These are phyloP conservation scores for Tortricodes alternella DNA, from an alignment of 2,888 invertebrate genomes.

Conservation along the genomic window DNA sequence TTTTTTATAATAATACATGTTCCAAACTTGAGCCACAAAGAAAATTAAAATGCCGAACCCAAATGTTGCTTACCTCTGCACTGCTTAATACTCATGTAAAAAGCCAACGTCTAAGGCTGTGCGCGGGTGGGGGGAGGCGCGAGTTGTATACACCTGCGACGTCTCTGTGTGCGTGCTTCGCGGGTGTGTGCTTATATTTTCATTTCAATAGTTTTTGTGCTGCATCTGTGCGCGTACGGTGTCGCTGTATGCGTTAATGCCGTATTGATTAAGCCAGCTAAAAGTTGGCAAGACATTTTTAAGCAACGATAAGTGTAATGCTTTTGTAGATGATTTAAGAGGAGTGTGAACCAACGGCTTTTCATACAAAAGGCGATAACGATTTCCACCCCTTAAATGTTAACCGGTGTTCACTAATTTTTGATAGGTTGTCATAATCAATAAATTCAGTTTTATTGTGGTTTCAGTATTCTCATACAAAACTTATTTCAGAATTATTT, in stretches of 20 bases:
- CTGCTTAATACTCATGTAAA: slow-evolving; percentile 76
- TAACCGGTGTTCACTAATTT: no score
- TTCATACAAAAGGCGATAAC: no score
- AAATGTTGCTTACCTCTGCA: slow-evolving; percentile 58
- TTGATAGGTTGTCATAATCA: no score
- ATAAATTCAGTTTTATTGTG: no score
- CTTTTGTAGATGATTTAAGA: neutral
- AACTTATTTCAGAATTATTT: no score
- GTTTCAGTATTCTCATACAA: no score
- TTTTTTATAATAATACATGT: no score
- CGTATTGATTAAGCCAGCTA: slow-evolving; percentile 73
- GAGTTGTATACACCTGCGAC: slow-evolving; percentile 57
- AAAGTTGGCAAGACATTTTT: slow-evolving; percentile 71
- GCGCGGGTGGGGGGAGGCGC: slow-evolving; percentile 44
- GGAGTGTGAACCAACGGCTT: neutral
- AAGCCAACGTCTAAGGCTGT: slow-evolving; percentile 81
- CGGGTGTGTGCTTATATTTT: slow-evolving; percentile 74
- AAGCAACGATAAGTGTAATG: slow-evolving; percentile 17
- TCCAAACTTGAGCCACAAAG: neutral
- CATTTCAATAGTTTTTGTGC: slow-evolving; percentile 79
- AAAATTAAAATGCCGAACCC: slow-evolving; percentile 30
- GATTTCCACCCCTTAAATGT: no score
- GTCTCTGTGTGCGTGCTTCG: slow-evolving; percentile 50
- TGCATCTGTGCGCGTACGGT: slow-evolving; percentile 63
- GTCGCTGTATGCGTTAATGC: slow-evolving; percentile 72